A percentile compares a stretch with the other conserved stretches of the same genome.
Conservation (phyloP, 2,888 invertebrate species). For the Invenusta paracnida region DNA sequence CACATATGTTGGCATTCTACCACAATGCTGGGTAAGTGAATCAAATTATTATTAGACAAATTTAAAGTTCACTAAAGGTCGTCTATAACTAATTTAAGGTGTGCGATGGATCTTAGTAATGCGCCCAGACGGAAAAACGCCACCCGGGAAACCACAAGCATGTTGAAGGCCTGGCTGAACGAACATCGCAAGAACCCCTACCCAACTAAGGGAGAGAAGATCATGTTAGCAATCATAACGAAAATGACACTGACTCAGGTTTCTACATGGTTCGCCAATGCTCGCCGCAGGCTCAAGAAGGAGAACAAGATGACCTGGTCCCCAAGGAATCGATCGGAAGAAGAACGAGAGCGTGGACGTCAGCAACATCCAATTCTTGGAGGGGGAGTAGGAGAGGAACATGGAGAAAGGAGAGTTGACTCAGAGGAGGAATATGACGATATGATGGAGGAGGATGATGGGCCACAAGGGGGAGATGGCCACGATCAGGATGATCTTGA, state of each 20-base stretch:
- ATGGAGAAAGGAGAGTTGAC: neutral
- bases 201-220: conserved; percentile 90
- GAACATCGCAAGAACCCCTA: conserved; percentile 94
- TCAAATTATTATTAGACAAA: neutral
- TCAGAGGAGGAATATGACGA: conserved; percentile 9
- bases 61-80: neutral
- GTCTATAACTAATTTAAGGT: no score
- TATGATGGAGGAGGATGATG: neutral
- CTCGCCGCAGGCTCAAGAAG: conserved; percentile 83
- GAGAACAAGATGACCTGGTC: conserved; percentile 98
- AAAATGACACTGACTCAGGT: conserved; percentile 85
- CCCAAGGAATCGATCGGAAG: conserved; percentile 70
- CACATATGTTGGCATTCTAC: conserved; percentile 42
- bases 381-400: neutral
- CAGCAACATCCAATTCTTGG: neutral
- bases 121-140: conserved; percentile 80
- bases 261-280: conserved; percentile 94
- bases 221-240: conserved; percentile 87
- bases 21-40: conserved; percentile 43
- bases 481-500: conserved; percentile 2
- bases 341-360: conserved; percentile 28
- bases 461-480: neutral
- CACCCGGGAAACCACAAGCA: conserved; percentile 90
- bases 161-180: conserved; percentile 91
- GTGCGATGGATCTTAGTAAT: conserved; percentile 32